Conservation (phyloP, 2,888 invertebrate species). For the Papilio protenor region DNA sequence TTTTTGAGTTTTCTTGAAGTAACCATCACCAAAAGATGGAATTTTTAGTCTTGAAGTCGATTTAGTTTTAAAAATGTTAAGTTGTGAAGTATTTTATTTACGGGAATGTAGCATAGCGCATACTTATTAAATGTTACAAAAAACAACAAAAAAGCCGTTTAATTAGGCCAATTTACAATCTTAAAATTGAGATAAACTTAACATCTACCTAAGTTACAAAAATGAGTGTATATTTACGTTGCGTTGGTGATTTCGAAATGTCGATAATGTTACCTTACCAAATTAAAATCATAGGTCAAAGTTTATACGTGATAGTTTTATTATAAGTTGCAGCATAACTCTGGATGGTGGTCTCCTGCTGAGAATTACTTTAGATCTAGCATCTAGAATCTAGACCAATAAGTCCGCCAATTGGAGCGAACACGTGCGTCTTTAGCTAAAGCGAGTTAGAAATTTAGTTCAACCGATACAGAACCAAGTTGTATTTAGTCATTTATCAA, state of each 20-base stretch:
- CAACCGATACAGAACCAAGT: slow-evolving; percentile 27
- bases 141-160: too few species aligned
- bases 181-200: too few species aligned
- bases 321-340: slow-evolving; percentile 30
- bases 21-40: too few species aligned
- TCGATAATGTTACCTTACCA: background rate
- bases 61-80: too few species aligned
- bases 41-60: too few species aligned
- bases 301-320: slow-evolving; percentile 18
- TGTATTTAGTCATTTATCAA: slow-evolving; percentile 16
- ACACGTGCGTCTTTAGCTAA: slow-evolving; percentile 33
- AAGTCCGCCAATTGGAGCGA: slow-evolving; percentile 27
- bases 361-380: background rate
- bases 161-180: too few species aligned
- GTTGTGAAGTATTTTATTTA: too few species aligned
- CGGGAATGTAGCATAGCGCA: too few species aligned
- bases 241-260: background rate
- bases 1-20: too few species aligned
- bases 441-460: slow-evolving; percentile 24
- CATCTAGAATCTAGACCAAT: slow-evolving; percentile 17
- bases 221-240: too few species aligned
- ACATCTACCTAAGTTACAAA: too few species aligned
- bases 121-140: too few species aligned
- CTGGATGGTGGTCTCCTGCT: slow-evolving; percentile 20
- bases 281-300: background rate